Evolutionary conservation across 2,797 vertebrate genomes (phyloP), one percentile per base, ranked within the genome.

Genomic region (Diglossa cyanea): DNA sequence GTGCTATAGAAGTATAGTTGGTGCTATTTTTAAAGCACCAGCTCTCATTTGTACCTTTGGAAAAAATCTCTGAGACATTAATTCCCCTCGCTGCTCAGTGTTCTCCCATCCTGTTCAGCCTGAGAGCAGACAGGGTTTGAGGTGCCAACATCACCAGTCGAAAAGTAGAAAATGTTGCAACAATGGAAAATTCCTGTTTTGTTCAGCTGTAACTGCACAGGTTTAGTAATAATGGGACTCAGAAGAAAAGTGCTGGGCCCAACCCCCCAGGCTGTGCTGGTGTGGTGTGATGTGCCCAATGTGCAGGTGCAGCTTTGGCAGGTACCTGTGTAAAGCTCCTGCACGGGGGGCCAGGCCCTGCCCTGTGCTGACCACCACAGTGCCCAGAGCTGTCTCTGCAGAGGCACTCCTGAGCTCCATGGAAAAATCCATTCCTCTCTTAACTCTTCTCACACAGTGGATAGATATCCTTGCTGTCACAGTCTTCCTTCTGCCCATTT

Each of bases 11-110:
- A 74, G 23, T 80, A 21, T 7, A 94, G 70, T 24, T 0, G 0
- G 26, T 70, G 72, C 91, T 96, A 90, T 94, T 96, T 96, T 97
- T 92, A 90, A 94, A 83, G 42, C 47, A 51, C 40, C 25, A 76
- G n/a, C 45, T 95, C 76, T 95, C 88, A 84, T 84, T 63, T 91
- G 81, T 73, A 83, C 72, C 55, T 95, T 74, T 84, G 66, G 75
- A 88, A 88, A 83, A 83, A 88, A 50, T 58, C 37, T 82, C 83
- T 11, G 74, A 77, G 73, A 93, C 91, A 90, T 78, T 77, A 92
- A 86, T 83, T 95, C 58, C 37, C 44, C 26, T 77, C 0, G 0
- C 63, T 47, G 57, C 63, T 87, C 13, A 5, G 17, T 3, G 1
- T 61, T 93, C 79, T 86, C 58, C 75, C 18, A 25, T 51, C 73